Percentiles rank a stretch among this genome's conserved stretches.
Evolutionary conservation across 2,113 vertebrate species (phyloP).

Genomic region (Acanthochromis polyacanthus): DNA sequence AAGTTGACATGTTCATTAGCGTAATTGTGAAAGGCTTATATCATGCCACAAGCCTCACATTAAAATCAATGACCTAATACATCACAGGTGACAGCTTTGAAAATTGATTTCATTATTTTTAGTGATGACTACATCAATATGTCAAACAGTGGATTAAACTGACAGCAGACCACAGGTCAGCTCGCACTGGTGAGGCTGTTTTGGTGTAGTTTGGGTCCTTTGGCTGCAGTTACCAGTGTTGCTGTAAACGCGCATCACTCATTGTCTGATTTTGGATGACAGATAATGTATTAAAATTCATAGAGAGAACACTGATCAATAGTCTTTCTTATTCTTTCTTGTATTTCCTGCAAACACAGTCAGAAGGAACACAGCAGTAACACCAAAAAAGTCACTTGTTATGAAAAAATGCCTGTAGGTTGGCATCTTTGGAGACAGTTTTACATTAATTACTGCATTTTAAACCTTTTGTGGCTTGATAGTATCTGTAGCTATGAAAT

Average conservation of each 20-base stretch:
- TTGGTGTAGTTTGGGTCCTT: background rate
- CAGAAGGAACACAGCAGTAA: background rate
- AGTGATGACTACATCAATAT: constrained; percentile 59
- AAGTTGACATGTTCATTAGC: constrained; percentile 79
- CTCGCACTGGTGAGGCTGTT: background rate
- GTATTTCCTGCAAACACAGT: background rate
- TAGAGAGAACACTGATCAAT: constrained; percentile 21
- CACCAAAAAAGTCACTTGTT: background rate
- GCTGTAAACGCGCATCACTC: constrained; percentile 11
- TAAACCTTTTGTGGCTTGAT: constrained; percentile 9
- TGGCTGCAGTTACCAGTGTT: background rate
- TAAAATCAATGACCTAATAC: constrained; percentile 76
- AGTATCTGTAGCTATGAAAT: constrained; percentile 23
- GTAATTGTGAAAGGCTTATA: constrained; percentile 77
- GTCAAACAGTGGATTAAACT: constrained; percentile 58
- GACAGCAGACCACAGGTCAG: constrained; percentile 18
- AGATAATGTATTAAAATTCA: constrained; percentile 17
- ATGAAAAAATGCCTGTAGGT: background rate
- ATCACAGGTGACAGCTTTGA: constrained; percentile 70
- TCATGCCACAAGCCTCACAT: constrained; percentile 64
- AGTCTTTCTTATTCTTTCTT: background rate
- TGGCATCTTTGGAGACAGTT: background rate
- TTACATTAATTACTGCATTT: constrained; percentile 21
- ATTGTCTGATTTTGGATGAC: constrained; percentile 13
- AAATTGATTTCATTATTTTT: constrained; percentile 76